Evolutionary conservation across 2,797 vertebrate species (phyloP), one percentile per base, ranked within the genome.

Genomic region (Sebastes hopkinsi): DNA sequence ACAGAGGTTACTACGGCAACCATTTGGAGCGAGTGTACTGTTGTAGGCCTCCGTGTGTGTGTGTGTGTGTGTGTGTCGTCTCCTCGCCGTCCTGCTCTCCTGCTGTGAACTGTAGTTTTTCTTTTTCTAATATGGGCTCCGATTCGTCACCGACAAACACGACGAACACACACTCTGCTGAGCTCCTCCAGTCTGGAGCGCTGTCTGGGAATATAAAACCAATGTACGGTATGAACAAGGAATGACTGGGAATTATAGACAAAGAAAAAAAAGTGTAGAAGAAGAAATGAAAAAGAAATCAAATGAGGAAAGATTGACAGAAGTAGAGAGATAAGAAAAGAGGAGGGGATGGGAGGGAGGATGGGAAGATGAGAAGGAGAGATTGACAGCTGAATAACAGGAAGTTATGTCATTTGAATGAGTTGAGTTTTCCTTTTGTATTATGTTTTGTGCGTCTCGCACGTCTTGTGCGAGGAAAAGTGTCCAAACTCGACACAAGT

Each of bases 331-430:
- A 70, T 27, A 34, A 77, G 30, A 8, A 20, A n/a, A 36, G 29
- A 54, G 14, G 61, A 32, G 6, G 18, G 32, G 27, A 3, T 8
- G 5, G 1, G 22, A 65, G 66, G 3, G 59, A 60, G 38, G 52
- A 81, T 27, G 70, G 42, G 72, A 27, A n/a, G 76, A 84, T 79
- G 52, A 30, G 66, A 55, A 69, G 36, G 16, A 46, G 14, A 67
- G 46, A 50, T 9, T 32, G 54, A 60, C 52, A 42, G 46, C 46
- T 50, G 46, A 50, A 20, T 50, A 50, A 50, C 46, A 50, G 46
- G 46, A 16, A 20, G 70, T 73, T 67, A 60, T 38, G 20, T 30
- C 27, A 73, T 65, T 56, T 30, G 1, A 42, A 22, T 25, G 4
- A 16, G 42, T 64, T 50, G 72, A 65, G 1, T 60, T 52, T 55